A percentile compares a stretch with the other conserved stretches of the same genome.
phyloP scores from a whole-genome alignment of 2,888 invertebrate genomes.

The Teleiodes luculella region DNA sequence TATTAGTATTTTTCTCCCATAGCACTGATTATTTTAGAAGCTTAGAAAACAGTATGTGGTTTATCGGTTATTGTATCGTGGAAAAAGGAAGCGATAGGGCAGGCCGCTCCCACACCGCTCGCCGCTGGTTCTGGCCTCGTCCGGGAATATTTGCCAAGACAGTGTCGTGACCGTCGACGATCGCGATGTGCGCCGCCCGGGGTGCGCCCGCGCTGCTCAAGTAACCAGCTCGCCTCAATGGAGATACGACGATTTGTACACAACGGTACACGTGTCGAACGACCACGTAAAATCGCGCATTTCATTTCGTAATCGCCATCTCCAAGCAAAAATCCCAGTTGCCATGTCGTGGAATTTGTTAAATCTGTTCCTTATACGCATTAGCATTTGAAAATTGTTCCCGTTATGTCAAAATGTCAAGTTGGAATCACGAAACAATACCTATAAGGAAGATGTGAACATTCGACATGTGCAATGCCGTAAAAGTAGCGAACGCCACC shows the following conservation, averaged over 20 bases:
- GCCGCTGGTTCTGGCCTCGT: constrained; percentile 50
- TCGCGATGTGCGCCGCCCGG: constrained; percentile 74
- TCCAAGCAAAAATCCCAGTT: constrained; percentile 35
- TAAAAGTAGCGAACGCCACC: constrained; percentile 19
- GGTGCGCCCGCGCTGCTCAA: constrained; percentile 50
- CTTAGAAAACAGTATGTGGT: constrained; percentile 46
- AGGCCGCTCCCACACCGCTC: constrained; percentile 68
- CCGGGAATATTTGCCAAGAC: constrained; percentile 70
- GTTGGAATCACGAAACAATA: constrained; percentile 16
- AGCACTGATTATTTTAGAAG: constrained; percentile 2
- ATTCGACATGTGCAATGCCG: constrained; percentile 23
- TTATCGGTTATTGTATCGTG: constrained; percentile 64
- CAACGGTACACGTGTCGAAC: constrained; percentile 70
- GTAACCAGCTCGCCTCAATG: constrained; percentile 55
- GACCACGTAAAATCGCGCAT: constrained; percentile 49
- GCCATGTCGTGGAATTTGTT: constrained; percentile 42
- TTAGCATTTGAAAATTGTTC: constrained; percentile 17
- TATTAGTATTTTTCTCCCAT: not conserved
- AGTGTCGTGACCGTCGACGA: constrained; percentile 74
- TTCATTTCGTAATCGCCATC: constrained; percentile 42
- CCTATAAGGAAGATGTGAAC: constrained; percentile 20
- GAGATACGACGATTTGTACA: constrained; percentile 69
- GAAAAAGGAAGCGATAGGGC: constrained; percentile 73
- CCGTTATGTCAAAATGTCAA: constrained; percentile 21
- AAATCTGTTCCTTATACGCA: constrained; percentile 22